Evolutionary conservation across 2,113 vertebrate species (phyloP), one percentile per base, ranked within the genome.

Genomic region (Antidorcas marsupialis): DNA sequence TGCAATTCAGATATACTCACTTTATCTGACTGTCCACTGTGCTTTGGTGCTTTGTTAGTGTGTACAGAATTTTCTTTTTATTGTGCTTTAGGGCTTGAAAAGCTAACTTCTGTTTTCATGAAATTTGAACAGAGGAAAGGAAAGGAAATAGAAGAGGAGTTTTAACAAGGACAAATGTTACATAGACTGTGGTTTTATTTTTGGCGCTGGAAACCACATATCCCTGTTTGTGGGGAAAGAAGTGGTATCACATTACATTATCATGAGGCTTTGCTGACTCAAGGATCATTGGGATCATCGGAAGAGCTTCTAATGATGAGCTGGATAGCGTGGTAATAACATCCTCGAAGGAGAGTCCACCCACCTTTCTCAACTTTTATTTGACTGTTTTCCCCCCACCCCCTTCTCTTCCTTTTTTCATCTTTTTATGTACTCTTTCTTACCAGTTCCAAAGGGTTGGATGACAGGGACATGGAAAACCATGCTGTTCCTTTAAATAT

Each of bases 161-260:
- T 83, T 60, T 5, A 78, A 93, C 43, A 57, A 84, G 50, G 60
- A 83, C 91, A 53, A 7, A 76, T 79, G 62, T 83, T 92, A 36
- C 30, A 10, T 59, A 76, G 53, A 64, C 30, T 57, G 52, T 62
- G 28, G 57, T 62, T 92, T 95, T 94, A 78, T 83, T 82, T 92
- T 96, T 55, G 87, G 67, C 36, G 36, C 67, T 83, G 93, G 88
- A 97, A 96, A 83, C 57, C n/a, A 60, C 81, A 89, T 16, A 83
- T 87, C 89, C 30, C 88, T 89, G 25, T 96, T 64, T 96, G 50
- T 82, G 2, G 6, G 45, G 64, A 57, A 82, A 88, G 84, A 62
- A 52, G n/a, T 64, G 3, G 82, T 53, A 45, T 84, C 79, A 67
- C 14, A 2, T 30, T 74, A 14, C 25, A 43, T 74, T 62, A 25